Evolutionary conservation across 2,888 invertebrate genomes (phyloP), one percentile per base, ranked within the genome.

Genomic region (Ecliptopera silaceata): DNA sequence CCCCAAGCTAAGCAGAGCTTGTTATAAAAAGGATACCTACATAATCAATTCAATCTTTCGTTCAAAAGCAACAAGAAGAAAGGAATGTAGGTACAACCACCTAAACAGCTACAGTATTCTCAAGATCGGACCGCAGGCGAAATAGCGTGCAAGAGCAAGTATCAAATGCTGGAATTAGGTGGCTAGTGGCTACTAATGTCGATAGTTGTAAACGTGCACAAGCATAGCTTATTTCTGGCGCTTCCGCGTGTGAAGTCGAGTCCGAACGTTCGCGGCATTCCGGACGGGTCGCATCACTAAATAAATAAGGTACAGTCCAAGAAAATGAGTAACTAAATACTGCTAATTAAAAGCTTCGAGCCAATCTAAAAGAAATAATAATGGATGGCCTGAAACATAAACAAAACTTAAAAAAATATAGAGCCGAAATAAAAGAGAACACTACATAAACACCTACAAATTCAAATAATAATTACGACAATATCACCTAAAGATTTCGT

Each of bases 191-290:
- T 49, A 64, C 63, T 71, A 68, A 71, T 61, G 59, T 63, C 64
- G 32, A 59, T 59, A 55, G 54, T 59, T 61, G 69, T 71, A 74
- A 71, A 63, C 69, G 73, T 75, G 74, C 75, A 72, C 76, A 77
- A 82, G 82, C 80, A 80, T 79, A 77, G 84, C 80, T 86, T 89
- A 89, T 90, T 90, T 89, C 80, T 78, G 82, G 79, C 79, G 87
- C 86, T 88, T 89, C 88, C 88, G 88, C 84, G 80, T 86, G 78
- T 79, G 75, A 74, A 78, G 81, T 82, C 70, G 79, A 79, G 76
- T 77, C 80, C 80, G 77, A 75, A 72, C 77, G 72, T 59, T 72
- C 74, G 75, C 76, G 73, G 80, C 81, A 86, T 86, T 82, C 83
- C 81, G 65, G 65, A 72, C 71, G 74, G 74, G 79, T 79, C 75